Conservation (phyloP, 2,797 vertebrate genomes). For the Dromococcyx pavoninus region DNA sequence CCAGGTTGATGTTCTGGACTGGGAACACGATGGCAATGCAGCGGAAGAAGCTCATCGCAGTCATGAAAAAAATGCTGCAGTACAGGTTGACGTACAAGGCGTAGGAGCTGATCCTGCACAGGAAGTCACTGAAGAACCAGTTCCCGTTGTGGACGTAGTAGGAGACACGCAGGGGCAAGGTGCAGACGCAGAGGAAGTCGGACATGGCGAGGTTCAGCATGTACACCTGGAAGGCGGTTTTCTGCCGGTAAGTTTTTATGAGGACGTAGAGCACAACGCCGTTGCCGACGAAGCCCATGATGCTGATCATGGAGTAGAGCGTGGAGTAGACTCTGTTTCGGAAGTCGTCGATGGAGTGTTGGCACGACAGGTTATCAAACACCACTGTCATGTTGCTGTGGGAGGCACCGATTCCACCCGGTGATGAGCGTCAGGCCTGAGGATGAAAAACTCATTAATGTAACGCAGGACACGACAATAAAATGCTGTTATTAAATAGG, state of each 20-base stretch:
- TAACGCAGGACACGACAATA: not conserved
- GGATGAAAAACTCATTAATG: not conserved
- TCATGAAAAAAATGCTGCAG: conserved; percentile 95
- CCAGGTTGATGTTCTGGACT: conserved; percentile 84
- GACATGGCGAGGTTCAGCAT: conserved; percentile 92
- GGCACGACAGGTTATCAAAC: conserved; percentile 33
- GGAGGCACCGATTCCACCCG: not conserved
- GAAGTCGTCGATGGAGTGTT: conserved; percentile 86
- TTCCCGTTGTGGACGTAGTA: conserved; percentile 88
- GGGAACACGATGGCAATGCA: conserved; percentile 94
- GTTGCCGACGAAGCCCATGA: conserved; percentile 88
- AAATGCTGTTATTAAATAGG: not conserved
- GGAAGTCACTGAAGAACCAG: conserved; percentile 87
- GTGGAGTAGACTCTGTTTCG: conserved; percentile 91
- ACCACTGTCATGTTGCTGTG: not conserved
- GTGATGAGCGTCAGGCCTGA: not conserved
- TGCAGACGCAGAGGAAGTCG: conserved; percentile 90
- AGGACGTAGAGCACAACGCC: conserved; percentile 86
- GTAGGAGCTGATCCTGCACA: conserved; percentile 90
- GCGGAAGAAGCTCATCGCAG: conserved; percentile 93
- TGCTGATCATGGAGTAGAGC: conserved; percentile 86
- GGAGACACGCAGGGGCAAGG: conserved; percentile 86
- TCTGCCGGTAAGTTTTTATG: conserved; percentile 80
- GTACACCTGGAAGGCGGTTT: conserved; percentile 89
- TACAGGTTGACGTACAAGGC: conserved; percentile 95